Base-by-base conservation (phyloP, 2,113 vertebrate genomes). In the Thalassoma bifasciatum region DNA sequence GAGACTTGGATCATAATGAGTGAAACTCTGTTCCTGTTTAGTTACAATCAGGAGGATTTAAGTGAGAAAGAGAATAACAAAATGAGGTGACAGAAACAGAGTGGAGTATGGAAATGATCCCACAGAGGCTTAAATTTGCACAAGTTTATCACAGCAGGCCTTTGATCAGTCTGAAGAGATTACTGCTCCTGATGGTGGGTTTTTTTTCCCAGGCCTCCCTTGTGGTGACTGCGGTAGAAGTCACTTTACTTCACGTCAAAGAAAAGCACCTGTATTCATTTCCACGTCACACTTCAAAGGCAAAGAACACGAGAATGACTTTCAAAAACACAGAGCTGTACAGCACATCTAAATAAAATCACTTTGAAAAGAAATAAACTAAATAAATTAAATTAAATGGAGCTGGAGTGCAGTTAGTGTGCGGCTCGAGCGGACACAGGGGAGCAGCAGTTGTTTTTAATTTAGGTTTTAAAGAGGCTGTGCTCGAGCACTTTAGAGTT, bases 21-120 rank as follows among this genome's bases (percentile, higher is more conserved):
- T 58, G 14, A 21, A n/a, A 42, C 10, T 62, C 34, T 9, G 2
- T 30, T 19, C 36, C 38, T n/a, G 37, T 59, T 59, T 3, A 7
- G 53, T 62, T 37, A 30, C 37, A 53, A 49, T 71, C 44, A 75
- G 70, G 12, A 5, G 19, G 34, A 36, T 60, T 30, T n/a, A 8
- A 54, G 0, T 54, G 22, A 65, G 59, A 65, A 78, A 58, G 10
- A 77, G 22, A 59, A 69, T 22, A 8, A 70, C 21, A 73, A 67
- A 56, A 69, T 16, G 37, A 60, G 63, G 34, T n/a, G 51, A 59
- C n/a, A 23, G 46, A 64, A 66, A 57, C 51, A 63, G 6, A 30
- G 0, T 63, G 26, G 10, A 72, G 44, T 0, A 34, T 23, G 22
- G 34, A 24, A 19, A 30, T 2, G 47, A 19, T 70, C 13, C 17